Conservation (phyloP, 2,888 invertebrate genomes). For the Elaeidobius kamerunicus region DNA sequence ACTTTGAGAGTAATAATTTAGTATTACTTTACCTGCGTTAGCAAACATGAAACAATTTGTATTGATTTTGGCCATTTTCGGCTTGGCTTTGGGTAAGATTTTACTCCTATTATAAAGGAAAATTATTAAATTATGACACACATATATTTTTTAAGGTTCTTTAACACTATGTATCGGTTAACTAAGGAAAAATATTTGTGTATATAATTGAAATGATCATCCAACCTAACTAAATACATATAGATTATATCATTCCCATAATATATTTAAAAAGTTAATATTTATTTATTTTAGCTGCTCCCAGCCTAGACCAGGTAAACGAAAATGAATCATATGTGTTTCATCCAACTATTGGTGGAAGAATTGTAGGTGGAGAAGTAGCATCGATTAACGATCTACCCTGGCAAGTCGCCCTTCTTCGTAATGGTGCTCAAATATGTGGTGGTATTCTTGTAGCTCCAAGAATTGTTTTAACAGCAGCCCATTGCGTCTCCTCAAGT, state of each 20-base stretch:
- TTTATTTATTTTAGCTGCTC: slow-evolving; percentile 7
- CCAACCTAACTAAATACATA: too few species aligned
- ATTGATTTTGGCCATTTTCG: slow-evolving; percentile 10
- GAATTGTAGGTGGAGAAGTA: slow-evolving; percentile 22
- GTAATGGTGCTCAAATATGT: slow-evolving; percentile 52
- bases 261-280: not conserved
- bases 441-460: slow-evolving; percentile 53
- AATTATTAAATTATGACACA: too few species aligned
- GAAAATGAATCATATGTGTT: not conserved
- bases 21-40: too few species aligned
- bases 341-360: slow-evolving; percentile 22
- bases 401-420: slow-evolving; percentile 54
- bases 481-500: slow-evolving; percentile 47
- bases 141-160: not conserved
- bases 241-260: too few species aligned
- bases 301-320: slow-evolving; percentile 3
- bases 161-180: too few species aligned
- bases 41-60: slow-evolving; percentile 14
- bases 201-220: too few species aligned
- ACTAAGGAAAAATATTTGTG: too few species aligned
- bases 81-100: slow-evolving; percentile 12
- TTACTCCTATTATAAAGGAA: too few species aligned
- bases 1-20: too few species aligned
- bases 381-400: slow-evolving; percentile 16
- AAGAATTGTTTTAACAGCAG: slow-evolving; percentile 52